These are phyloP conservation scores for Bibio marci DNA, from an alignment of 2,888 invertebrate species.

Conservation along the genomic window DNA sequence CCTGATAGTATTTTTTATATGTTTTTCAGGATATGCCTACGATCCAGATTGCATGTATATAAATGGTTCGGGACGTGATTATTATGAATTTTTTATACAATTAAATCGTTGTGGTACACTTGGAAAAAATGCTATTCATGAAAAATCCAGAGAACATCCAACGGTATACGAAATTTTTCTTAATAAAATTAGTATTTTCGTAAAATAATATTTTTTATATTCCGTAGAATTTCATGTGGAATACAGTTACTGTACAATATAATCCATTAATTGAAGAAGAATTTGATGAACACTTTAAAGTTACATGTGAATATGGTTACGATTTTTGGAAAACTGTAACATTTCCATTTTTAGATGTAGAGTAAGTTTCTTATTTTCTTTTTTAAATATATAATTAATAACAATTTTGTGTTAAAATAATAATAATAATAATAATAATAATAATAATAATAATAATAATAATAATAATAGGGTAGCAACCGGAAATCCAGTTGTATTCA, in stretches of 20 bases:
- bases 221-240: conserved; percentile 93
- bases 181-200: background rate
- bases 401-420: too few species aligned
- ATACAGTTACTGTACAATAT: conserved; percentile 87
- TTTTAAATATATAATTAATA: too few species aligned
- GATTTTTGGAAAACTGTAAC: conserved; percentile 95
- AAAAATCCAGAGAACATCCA: conserved; percentile 69
- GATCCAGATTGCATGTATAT: conserved; percentile 91
- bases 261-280: conserved; percentile 87
- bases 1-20: too few species aligned
- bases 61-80: conserved; percentile 78
- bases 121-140: conserved; percentile 72
- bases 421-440: too few species aligned
- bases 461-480: conserved; percentile 83
- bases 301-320: conserved; percentile 89
- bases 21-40: conserved; percentile 79
- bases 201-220: conserved; percentile 9
- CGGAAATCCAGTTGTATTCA: conserved; percentile 86
- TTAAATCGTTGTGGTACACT: conserved; percentile 82
- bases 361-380: conserved; percentile 45
- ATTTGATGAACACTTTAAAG: conserved; percentile 87
- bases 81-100: conserved; percentile 87
- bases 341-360: conserved; percentile 84
- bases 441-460: too few species aligned
- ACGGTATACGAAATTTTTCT: conserved; percentile 39